Base-by-base conservation (phyloP, 1,140 invertebrate genomes). In the Drosophila repletoides region DNA sequence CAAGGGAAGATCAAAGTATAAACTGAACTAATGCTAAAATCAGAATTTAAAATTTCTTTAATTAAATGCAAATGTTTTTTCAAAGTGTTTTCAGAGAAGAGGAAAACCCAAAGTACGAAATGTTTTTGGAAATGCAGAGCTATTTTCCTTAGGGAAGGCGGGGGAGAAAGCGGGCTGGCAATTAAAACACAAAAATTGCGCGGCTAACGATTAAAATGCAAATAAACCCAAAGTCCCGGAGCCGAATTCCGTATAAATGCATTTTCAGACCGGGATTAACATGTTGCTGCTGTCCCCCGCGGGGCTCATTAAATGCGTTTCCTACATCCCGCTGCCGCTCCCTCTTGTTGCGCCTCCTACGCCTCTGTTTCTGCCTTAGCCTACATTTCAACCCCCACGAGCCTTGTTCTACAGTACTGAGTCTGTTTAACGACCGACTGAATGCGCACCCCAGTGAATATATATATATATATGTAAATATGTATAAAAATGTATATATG, bases 241-340 rank as follows among this genome's bases (percentile, higher is more conserved):
- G 63, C 26, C 49, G 53, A 43, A 49, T 28, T 26, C 51, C 38
- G 51, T 28, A 21, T 48, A 28, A 41, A 19, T 52, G 51, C 53
- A 48, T 48, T 61, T 36, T 12, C 34, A 22, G 17, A 29, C 28
- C 48, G 65, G 80, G 75, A 80, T 86, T 86, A 86, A 86, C 80
- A 80, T 86, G 79, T 84, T 75, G 66, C 64, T n/a, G n/a, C n/a
- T n/a, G n/a, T n/a, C n/a, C 73, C 80, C 55, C 80, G 46, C 53
- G 80, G 80, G 80, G 75, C 80, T 86, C 80, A 86, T 86, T 86
- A 86, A 80, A 71, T 68, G 75, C 63, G 55, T 79, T 68, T n/a
- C 26, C n/a, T n/a, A n/a, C n/a, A n/a, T n/a, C 45, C 2, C 10
- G 9, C 33, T 6, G 5, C 28, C n/a, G 33, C 41, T 5, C 14